phyloP scores from a whole-genome alignment of 2,797 vertebrate species.

The Gephyroberyx darwinii region DNA sequence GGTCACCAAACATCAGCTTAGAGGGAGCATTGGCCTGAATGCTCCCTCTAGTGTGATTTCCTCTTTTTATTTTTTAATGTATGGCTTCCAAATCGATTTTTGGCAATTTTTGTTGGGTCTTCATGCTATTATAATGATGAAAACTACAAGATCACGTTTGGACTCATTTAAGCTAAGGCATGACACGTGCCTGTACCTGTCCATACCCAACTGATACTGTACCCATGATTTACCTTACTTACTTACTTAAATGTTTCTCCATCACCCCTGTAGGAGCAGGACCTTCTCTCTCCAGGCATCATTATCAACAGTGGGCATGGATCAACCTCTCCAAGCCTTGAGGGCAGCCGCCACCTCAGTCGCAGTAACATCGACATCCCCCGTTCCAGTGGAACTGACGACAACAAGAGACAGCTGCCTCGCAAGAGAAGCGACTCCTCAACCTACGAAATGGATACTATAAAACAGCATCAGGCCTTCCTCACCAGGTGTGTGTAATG shows the following conservation, averaged over 20 bases:
- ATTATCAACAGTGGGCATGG: slow-evolving; percentile 87
- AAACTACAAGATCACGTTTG: too few species aligned
- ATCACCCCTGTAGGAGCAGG: slow-evolving; percentile 85
- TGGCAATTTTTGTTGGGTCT: too few species aligned
- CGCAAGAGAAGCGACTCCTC: slow-evolving; percentile 97
- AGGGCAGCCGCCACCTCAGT: slow-evolving; percentile 94
- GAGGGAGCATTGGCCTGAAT: too few species aligned
- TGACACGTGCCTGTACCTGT: neutral
- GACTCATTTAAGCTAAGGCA: too few species aligned
- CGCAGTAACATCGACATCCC: slow-evolving; percentile 98
- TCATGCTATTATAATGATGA: too few species aligned
- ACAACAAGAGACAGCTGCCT: slow-evolving; percentile 87
- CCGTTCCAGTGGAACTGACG: slow-evolving; percentile 81
- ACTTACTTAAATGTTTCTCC: neutral
- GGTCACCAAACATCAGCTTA: too few species aligned
- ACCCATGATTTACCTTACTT: neutral
- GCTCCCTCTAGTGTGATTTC: too few species aligned
- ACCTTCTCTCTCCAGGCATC: slow-evolving; percentile 94
- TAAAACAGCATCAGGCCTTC: slow-evolving; percentile 98
- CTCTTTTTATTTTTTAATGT: too few species aligned
- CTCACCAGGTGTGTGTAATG: slow-evolving; percentile 86
- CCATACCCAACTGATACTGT: neutral
- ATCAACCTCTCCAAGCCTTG: slow-evolving; percentile 81
- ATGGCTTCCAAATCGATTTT: too few species aligned
- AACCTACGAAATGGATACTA: slow-evolving; percentile 95